Evolutionary conservation across 1,140 invertebrate species (phyloP).

Genomic region (Cylas formicarius): DNA sequence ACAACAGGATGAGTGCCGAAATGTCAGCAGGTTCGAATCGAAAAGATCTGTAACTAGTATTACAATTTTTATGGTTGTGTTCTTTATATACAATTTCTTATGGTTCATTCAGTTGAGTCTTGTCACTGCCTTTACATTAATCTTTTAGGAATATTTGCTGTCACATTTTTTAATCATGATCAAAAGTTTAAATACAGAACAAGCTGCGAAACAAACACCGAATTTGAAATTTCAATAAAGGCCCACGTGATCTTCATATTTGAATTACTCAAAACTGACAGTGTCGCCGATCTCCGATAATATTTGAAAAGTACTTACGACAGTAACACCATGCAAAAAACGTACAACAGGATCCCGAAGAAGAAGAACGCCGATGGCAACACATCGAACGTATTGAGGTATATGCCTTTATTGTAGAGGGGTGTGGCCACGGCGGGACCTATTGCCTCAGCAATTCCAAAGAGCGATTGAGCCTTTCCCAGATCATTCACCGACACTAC

Average conservation of each 20-base stretch:
- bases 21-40: too few species aligned
- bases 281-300: background rate
- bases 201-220: too few species aligned
- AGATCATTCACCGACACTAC: slow-evolving; percentile 47
- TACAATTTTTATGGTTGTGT: too few species aligned
- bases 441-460: slow-evolving; percentile 48
- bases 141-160: too few species aligned
- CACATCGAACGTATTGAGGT: slow-evolving; percentile 40
- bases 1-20: too few species aligned
- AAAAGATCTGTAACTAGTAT: too few species aligned
- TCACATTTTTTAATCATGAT: too few species aligned
- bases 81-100: too few species aligned
- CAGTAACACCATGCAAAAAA: slow-evolving; percentile 12
- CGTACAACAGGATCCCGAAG: slow-evolving; percentile 38
- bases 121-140: too few species aligned
- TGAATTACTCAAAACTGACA: slow-evolving; percentile 5
- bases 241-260: background rate
- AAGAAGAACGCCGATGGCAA: slow-evolving; percentile 45
- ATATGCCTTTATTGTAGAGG: slow-evolving; percentile 44
- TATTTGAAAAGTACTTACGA: slow-evolving; percentile 24
- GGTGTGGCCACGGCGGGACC: slow-evolving; percentile 45
- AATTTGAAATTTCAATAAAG: too few species aligned
- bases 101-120: too few species aligned
- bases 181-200: too few species aligned
- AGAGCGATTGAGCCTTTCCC: slow-evolving; percentile 52